phyloP scores from a whole-genome alignment of 1,140 invertebrate species.

The Leucophenga varia region DNA sequence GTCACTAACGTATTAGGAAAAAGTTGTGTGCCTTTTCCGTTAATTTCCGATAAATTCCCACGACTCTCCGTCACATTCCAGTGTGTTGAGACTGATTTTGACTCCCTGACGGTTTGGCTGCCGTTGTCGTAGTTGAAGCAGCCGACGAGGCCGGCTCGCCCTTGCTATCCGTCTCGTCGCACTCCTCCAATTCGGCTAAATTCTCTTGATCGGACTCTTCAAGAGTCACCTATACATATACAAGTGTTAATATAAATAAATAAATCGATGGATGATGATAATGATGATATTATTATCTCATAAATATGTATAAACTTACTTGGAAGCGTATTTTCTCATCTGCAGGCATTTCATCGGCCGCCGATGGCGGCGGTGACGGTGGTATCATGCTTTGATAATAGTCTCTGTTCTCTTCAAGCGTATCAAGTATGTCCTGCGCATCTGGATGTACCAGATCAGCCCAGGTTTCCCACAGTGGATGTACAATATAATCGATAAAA shows the following conservation, averaged over 20 bases:
- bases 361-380: conserved; percentile 73
- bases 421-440: conserved; percentile 96
- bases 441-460: conserved; percentile 98
- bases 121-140: conserved; percentile 33
- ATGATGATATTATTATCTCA: conserved; percentile 14
- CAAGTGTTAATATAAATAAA: too few species aligned
- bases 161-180: conserved; percentile 61
- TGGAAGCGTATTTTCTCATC: conserved; percentile 71
- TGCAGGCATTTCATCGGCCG: conserved; percentile 56
- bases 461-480: conserved; percentile 99
- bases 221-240: conserved; percentile 71
- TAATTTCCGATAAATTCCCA: conserved; percentile 81
- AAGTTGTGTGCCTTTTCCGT: conserved; percentile 74
- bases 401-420: conserved; percentile 96
- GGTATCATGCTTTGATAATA: conserved; percentile 92
- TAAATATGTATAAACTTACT: conserved; percentile 54
- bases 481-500: conserved; percentile 99
- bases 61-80: conserved; percentile 86
- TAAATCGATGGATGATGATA: too few species aligned
- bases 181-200: conserved; percentile 66
- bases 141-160: conserved; percentile 35
- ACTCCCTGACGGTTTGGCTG: conserved; percentile 57
- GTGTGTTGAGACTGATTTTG: conserved; percentile 56
- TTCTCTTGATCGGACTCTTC: conserved; percentile 71
- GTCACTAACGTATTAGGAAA: conserved; percentile 55